Evolutionary conservation across 2,113 vertebrate species (phyloP).

Genomic region (Oncorhynchus clarkii): DNA sequence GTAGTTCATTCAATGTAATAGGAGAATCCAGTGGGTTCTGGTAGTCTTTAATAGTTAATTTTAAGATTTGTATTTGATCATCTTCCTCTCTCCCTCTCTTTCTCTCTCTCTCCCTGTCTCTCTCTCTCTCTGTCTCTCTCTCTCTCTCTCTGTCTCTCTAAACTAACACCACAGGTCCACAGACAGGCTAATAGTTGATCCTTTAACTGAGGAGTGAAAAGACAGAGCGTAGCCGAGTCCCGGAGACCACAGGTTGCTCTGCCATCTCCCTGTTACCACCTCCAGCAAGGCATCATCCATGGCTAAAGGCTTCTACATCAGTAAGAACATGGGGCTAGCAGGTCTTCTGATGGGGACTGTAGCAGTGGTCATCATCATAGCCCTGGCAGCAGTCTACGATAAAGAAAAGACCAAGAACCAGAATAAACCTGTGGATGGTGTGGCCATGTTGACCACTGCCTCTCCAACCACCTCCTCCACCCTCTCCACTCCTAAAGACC

Average conservation of each 20-base stretch:
- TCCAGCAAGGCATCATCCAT: constrained; percentile 60
- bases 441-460: not conserved
- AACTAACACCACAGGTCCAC: no score
- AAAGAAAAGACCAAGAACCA: constrained; percentile 76
- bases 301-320: constrained; percentile 87
- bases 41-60: no score
- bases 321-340: constrained; percentile 74
- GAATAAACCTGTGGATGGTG: not conserved
- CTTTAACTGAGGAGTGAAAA: constrained; percentile 44
- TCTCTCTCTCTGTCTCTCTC: no score
- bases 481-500: not conserved
- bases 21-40: no score
- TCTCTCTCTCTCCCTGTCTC: no score
- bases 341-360: constrained; percentile 65
- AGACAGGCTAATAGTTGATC: constrained; percentile 21
- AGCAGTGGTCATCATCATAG: constrained; percentile 78
- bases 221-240: not conserved
- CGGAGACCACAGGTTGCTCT: constrained; percentile 15
- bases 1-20: no score
- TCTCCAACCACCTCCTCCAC: constrained; percentile 6
- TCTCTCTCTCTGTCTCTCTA: no score
- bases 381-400: constrained; percentile 79
- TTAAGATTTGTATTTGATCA: no score
- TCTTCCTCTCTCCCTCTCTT: no score
- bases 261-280: constrained; percentile 12